Percentiles rank a stretch among this genome's conserved stretches.
Conservation (phyloP, 1,140 invertebrate species). For the Acromyrmex echinatior region DNA sequence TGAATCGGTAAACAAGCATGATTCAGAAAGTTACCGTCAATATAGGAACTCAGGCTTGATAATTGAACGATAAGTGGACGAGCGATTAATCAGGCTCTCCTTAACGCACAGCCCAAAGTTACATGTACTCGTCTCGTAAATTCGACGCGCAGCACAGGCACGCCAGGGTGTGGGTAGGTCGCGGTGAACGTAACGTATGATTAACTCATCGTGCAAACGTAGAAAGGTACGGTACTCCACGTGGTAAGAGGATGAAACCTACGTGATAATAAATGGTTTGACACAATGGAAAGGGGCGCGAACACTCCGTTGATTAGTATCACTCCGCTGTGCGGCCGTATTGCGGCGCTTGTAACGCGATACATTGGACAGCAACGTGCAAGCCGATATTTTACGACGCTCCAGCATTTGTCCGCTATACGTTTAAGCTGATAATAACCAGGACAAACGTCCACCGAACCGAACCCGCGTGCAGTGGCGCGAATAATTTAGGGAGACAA, state of each 20-base stretch:
- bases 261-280: constrained; percentile 75
- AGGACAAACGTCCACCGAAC: constrained; percentile 63
- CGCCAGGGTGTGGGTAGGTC: constrained; percentile 11
- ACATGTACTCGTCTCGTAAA: constrained; percentile 37
- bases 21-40: not conserved
- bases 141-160: constrained; percentile 19
- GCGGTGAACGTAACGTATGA: constrained; percentile 66
- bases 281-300: constrained; percentile 77
- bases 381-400: constrained; percentile 72
- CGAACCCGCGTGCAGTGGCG: constrained; percentile 48
- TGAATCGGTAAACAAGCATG: not conserved
- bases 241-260: constrained; percentile 72
- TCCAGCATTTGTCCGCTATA: constrained; percentile 73
- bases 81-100: constrained; percentile 40
- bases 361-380: constrained; percentile 34
- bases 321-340: constrained; percentile 55
- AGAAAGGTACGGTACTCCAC: constrained; percentile 56
- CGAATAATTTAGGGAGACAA: constrained; percentile 66
- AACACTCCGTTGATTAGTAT: constrained; percentile 75
- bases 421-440: constrained; percentile 74
- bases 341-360: constrained; percentile 72
- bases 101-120: constrained; percentile 34
- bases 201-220: constrained; percentile 71
- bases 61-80: constrained; percentile 53
- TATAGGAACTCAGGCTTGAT: not conserved